Evolutionary conservation across 2,113 vertebrate genomes (phyloP), one percentile per base, ranked within the genome.

Genomic region (Spizaetus ornatus): DNA sequence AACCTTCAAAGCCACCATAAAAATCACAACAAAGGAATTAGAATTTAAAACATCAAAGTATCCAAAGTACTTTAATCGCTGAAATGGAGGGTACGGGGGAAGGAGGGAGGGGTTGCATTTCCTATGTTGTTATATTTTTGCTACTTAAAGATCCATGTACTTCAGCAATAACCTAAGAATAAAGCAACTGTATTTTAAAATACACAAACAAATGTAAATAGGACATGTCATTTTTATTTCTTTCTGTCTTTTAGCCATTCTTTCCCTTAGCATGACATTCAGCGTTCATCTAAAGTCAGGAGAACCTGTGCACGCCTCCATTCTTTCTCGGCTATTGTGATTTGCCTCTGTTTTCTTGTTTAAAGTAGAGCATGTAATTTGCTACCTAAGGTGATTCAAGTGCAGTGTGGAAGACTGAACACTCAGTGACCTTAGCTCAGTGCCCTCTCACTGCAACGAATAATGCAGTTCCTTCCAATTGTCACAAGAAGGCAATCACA

Each of bases 401-500:
- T 67, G 89, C 70, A 92, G 67, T 26, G 55, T 63, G 69, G 82
- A 97, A 95, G 81, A 74, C 82, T 59, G 63, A 97, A 77, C 67
- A 23, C 63, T 86, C 77, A 10, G 66, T 97, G 95, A 95, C 97
- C 97, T 95, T 52, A 92, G 53, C 71, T 96, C 91, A 13, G 31
- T 93, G 81, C 69, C 90, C 95, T 89, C 93, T 95, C 91, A 62
- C 92, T 90, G 63, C 93, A 94, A 88, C 29, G 9, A 94, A 82
- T 93, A 97, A 96, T 93, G 87, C 85, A 94, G 91, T 78, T 93
- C 84, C 89, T 97, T 95, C 97, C 95, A 97, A 98, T 98, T 97
- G 96, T 97, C 95, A 95, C 83, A 90, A 97, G 96, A 95, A 98
- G 81, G 87, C 95, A 97, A 97, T 96, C 93, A 88, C 94, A 98